phyloP scores from a whole-genome alignment of 2,113 vertebrate species.

The Vombatus ursinus region DNA sequence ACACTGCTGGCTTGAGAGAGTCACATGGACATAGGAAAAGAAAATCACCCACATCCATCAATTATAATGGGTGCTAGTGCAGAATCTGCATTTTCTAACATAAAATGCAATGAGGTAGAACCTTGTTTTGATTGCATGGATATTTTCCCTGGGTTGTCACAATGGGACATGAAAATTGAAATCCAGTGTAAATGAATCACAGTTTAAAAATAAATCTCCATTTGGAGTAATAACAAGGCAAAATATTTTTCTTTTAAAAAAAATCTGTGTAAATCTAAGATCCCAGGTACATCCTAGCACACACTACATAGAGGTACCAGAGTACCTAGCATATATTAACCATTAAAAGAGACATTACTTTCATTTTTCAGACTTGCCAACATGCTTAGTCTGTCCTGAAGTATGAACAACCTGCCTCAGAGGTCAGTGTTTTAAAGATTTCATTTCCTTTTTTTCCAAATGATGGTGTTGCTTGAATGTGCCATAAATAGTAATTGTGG shows the following conservation, averaged over 20 bases:
- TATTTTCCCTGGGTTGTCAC: slow-evolving; percentile 5
- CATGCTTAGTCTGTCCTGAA: not conserved
- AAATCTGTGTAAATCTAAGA: slow-evolving; percentile 12
- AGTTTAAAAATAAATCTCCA: not conserved
- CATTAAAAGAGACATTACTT: not conserved
- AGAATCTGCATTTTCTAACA: not conserved
- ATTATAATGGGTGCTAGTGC: not conserved
- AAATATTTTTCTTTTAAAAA: not conserved
- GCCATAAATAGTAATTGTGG: not conserved
- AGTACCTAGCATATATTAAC: not conserved
- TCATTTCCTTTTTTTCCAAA: not conserved
- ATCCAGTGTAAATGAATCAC: not conserved
- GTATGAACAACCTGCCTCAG: not conserved
- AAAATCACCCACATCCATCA: slow-evolving; percentile 3
- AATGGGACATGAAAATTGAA: not conserved
- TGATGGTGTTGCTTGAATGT: not conserved
- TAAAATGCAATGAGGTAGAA: slow-evolving; percentile 47
- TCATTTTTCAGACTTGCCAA: not conserved
- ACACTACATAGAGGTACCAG: not conserved
- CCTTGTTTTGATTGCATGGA: not conserved
- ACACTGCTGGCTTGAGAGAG: slow-evolving; percentile 38
- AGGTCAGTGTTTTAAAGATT: not conserved
- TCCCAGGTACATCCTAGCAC: not conserved
- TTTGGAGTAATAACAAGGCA: slow-evolving; percentile 40
- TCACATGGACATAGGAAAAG: not conserved